A percentile compares a stretch with the other conserved stretches of the same genome.
phyloP scores from a whole-genome alignment of 1,140 invertebrate genomes.

The Marisa cornuarietis region DNA sequence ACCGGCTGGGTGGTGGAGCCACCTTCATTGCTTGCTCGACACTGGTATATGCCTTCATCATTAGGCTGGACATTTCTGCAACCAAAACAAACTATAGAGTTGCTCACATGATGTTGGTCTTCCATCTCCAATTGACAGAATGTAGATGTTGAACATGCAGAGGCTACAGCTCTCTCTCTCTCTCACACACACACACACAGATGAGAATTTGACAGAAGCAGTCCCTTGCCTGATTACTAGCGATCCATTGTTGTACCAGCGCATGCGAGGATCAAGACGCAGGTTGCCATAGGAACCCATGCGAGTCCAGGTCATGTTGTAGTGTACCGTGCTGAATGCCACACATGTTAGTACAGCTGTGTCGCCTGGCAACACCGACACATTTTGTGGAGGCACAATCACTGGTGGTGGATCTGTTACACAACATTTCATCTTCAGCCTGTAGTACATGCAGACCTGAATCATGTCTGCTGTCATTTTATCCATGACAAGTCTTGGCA shows the following conservation, averaged over 20 bases:
- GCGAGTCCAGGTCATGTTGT: slow-evolving; percentile 68
- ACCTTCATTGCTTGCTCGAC: slow-evolving; percentile 68
- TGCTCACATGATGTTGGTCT: too few relatives aligned
- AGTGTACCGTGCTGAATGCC: slow-evolving; percentile 66
- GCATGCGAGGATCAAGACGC: slow-evolving; percentile 28
- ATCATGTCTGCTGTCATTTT: background rate
- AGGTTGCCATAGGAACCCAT: slow-evolving; percentile 4
- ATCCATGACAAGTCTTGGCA: background rate
- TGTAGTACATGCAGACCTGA: background rate
- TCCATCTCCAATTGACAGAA: too few relatives aligned
- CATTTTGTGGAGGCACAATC: slow-evolving; percentile 65
- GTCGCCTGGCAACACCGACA: slow-evolving; percentile 63
- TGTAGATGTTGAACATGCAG: background rate
- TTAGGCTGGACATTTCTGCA: slow-evolving; percentile 51
- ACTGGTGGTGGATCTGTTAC: slow-evolving; percentile 69
- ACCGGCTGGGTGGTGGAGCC: slow-evolving; percentile 59
- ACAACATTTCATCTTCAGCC: background rate
- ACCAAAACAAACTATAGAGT: slow-evolving; percentile 7
- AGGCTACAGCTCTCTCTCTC: background rate
- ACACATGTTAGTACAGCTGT: slow-evolving; percentile 67
- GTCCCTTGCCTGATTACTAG: slow-evolving; percentile 50
- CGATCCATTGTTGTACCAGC: slow-evolving; percentile 53
- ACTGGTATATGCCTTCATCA: slow-evolving; percentile 68
- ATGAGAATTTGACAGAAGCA: background rate
- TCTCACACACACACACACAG: background rate